Conservation (phyloP, 2,888 invertebrate species). For the Punctoribates punctum region DNA sequence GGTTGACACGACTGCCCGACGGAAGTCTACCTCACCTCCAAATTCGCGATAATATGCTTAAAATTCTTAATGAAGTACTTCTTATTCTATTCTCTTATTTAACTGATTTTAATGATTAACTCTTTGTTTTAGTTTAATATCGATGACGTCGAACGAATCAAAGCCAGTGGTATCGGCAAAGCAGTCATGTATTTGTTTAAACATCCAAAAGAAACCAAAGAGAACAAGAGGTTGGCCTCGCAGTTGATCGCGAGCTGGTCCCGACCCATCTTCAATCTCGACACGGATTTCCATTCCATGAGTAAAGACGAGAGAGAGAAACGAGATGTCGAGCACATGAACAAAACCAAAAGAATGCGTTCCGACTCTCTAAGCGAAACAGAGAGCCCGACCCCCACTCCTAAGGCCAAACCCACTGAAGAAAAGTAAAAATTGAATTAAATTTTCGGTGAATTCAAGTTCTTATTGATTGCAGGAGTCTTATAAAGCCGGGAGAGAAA, state of each 20-base stretch:
- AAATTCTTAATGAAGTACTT: slow-evolving; percentile 55
- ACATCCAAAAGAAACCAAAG: slow-evolving; percentile 93
- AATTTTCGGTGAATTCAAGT: too few species aligned
- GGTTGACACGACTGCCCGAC: slow-evolving; percentile 97
- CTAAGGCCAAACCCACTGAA: slow-evolving; percentile 48
- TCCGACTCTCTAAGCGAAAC: slow-evolving; percentile 39
- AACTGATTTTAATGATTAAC: slow-evolving; percentile 57
- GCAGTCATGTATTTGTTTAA: slow-evolving; percentile 99
- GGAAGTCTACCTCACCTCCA: slow-evolving; percentile 89
- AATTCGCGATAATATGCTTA: slow-evolving; percentile 80
- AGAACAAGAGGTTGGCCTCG: slow-evolving; percentile 83
- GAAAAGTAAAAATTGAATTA: slow-evolving; percentile 54
- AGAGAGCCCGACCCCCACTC: slow-evolving; percentile 41
- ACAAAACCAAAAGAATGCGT: slow-evolving; percentile 53
- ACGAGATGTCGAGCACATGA: slow-evolving; percentile 81
- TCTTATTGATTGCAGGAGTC: slow-evolving; percentile 58
- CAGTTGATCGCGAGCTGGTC: slow-evolving; percentile 96
- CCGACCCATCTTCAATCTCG: slow-evolving; percentile 92
- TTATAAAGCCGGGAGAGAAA: slow-evolving; percentile 83
- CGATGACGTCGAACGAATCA: slow-evolving; percentile 47
- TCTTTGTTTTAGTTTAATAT: slow-evolving; percentile 46
- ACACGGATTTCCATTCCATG: slow-evolving; percentile 75
- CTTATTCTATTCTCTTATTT: slow-evolving; percentile 82
- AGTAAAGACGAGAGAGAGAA: slow-evolving; percentile 89
- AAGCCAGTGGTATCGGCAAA: slow-evolving; percentile 50